These are phyloP conservation scores for Phalloptychus januarius DNA, from an alignment of 2,797 vertebrate species.

Conservation along the genomic window DNA sequence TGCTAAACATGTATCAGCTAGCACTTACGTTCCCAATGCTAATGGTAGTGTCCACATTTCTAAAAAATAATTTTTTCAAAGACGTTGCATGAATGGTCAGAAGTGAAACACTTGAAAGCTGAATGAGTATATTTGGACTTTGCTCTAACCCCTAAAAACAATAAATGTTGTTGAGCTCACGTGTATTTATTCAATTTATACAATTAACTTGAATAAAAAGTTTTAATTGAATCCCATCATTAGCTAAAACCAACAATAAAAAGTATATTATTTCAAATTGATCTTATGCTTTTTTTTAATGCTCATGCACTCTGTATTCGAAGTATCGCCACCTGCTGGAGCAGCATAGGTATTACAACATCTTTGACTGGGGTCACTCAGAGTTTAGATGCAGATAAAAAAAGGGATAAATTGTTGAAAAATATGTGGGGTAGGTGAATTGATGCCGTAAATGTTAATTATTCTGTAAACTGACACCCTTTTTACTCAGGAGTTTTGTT, in stretches of 20 bases:
- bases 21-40: no score
- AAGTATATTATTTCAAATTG: neutral
- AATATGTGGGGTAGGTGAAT: neutral
- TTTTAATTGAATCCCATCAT: neutral
- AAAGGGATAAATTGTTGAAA: neutral
- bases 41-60: neutral
- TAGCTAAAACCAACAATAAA: neutral
- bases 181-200: neutral
- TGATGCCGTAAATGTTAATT: neutral
- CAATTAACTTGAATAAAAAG: neutral
- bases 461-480: neutral
- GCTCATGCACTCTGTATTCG: neutral
- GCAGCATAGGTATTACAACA: neutral
- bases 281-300: neutral
- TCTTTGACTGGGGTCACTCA: neutral
- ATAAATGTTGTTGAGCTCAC: neutral
- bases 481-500: slow-evolving; percentile 8
- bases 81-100: neutral
- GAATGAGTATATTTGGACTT: neutral
- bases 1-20: neutral
- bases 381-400: neutral
- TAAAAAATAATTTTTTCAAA: neutral
- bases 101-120: neutral
- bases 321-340: neutral
- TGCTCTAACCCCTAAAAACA: neutral